Evolutionary conservation across 2,888 invertebrate genomes (phyloP), one percentile per base, ranked within the genome.

Genomic region (Ormyrus nitidulus): DNA sequence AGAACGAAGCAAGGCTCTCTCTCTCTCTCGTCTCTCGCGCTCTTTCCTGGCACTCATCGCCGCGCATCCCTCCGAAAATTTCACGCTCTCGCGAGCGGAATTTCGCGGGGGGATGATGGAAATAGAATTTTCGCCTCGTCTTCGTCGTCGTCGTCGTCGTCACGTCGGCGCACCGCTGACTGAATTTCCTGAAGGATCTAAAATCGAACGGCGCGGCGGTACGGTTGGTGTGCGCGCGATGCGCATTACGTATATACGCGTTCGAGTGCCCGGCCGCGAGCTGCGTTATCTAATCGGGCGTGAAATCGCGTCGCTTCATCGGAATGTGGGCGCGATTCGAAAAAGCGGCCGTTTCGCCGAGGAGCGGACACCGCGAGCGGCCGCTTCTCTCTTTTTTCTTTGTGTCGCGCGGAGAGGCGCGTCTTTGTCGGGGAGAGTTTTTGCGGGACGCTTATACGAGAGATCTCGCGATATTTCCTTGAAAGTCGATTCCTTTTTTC

Each of bases 231-330:
- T 19, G 1, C 34, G 19, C 34, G 51, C 58, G 58, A 11, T 6
- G 48, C 70, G 44, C 49, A 59, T 11, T 13, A 13, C 13, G 13
- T 13, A 13, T 0, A 13, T 0, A 64, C 34, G 59, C 11, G 44
- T 7, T 46, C 54, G 44, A 19, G 19, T 1, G 19, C 13, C 13
- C 44, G 54, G 83, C 6, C n/a, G 72, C 64, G 46, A 10, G 48
- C 56, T 13, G 66, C 66, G 61, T 86, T 86, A 86, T 86, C 86
- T 86, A 85, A 85, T 86, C 85, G 82, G 80, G 81, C 81, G 82
- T 82, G 84, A 85, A 85, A 83, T 83, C 85, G 83, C 68, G 70
- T 79, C 74, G 74, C 59, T 69, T 83, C 82, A 73, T 81, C 79
- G 84, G 85, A 85, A 85, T 84, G 84, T 82, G 84, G 54, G 80